phyloP scores from a whole-genome alignment of 2,888 invertebrate species.

The Tupiocoris notatus region DNA sequence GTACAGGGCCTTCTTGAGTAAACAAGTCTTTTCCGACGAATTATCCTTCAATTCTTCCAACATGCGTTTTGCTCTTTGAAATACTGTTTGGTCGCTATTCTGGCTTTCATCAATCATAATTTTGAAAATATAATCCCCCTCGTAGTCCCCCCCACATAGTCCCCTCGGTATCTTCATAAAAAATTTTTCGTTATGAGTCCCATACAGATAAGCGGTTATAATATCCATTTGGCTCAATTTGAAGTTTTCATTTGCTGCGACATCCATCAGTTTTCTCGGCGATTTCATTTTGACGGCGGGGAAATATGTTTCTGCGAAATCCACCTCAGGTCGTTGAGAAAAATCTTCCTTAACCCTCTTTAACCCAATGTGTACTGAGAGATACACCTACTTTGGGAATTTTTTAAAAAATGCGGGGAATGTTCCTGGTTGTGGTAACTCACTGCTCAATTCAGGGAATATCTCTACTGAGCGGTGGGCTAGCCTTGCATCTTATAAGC shows the following conservation, averaged over 20 bases:
- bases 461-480: too few species aligned
- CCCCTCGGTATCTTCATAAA: not conserved
- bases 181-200: not conserved
- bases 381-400: too few species aligned
- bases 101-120: not conserved
- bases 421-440: too few species aligned
- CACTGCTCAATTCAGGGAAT: too few species aligned
- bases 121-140: not conserved
- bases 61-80: not conserved
- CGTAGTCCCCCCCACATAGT: too few species aligned
- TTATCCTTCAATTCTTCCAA: not conserved
- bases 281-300: not conserved
- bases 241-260: not conserved
- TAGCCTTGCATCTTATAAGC: too few species aligned
- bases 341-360: too few species aligned
- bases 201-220: not conserved
- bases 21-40: not conserved
- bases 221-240: conserved; percentile 16
- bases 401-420: too few species aligned
- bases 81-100: not conserved
- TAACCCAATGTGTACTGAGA: too few species aligned
- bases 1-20: not conserved
- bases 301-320: too few species aligned
- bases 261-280: not conserved
- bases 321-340: too few species aligned